These are phyloP conservation scores for Nannoperca obscura DNA, from an alignment of 2,797 vertebrate genomes.

Conservation along the genomic window DNA sequence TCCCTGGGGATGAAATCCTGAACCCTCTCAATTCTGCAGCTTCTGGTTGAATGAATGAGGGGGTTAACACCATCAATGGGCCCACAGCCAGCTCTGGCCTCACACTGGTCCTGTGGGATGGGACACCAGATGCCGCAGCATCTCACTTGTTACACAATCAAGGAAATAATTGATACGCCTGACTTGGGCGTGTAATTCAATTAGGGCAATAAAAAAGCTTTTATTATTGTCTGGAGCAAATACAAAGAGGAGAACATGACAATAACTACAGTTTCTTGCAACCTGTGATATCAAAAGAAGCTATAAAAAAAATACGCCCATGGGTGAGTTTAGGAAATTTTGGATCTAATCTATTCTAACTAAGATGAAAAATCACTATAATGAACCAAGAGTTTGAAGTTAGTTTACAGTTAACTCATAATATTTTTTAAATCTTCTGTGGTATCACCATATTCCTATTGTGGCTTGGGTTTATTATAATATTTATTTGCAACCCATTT, in stretches of 20 bases:
- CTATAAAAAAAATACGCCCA: constrained; percentile 21
- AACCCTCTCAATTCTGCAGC: constrained; percentile 54
- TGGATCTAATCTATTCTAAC: constrained; percentile 35
- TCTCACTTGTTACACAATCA: constrained; percentile 72
- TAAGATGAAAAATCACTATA: neutral
- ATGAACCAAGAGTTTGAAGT: neutral
- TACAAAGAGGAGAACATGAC: constrained; percentile 23
- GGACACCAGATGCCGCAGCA: constrained; percentile 59
- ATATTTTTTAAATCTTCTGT: neutral
- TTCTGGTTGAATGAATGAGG: constrained; percentile 54
- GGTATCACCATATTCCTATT: neutral
- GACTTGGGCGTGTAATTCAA: constrained; percentile 70
- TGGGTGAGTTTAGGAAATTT: neutral
- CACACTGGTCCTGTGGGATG: constrained; percentile 51
- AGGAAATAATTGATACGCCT: constrained; percentile 58
- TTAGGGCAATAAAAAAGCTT: constrained; percentile 56
- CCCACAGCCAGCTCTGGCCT: constrained; percentile 48
- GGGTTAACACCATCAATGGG: constrained; percentile 55
- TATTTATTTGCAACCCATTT: constrained; percentile 14
- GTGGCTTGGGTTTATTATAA: neutral
- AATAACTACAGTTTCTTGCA: constrained; percentile 24
- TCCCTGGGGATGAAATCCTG: constrained; percentile 51
- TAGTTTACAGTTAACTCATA: neutral
- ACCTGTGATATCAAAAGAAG: constrained; percentile 44
- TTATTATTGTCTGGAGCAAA: constrained; percentile 44